Evolutionary conservation across 2,113 vertebrate species (phyloP).

Genomic region (Ceyx margarethae): DNA sequence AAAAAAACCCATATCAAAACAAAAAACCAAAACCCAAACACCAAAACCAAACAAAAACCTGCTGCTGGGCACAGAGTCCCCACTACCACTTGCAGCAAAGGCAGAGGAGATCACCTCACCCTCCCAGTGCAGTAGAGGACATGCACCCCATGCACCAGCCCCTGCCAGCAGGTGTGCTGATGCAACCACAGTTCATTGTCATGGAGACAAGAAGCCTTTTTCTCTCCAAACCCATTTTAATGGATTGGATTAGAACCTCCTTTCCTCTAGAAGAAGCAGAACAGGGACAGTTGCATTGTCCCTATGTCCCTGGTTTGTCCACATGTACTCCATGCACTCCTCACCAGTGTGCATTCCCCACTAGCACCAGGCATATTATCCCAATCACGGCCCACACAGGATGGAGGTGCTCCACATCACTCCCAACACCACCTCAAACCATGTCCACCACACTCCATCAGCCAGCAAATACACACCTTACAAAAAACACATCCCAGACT

Average conservation of each 20-base stretch:
- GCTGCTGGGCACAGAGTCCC: background rate
- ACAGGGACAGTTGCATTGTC: background rate
- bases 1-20: too few relatives aligned
- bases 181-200: conserved; percentile 56
- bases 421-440: background rate
- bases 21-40: too few relatives aligned
- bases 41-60: too few relatives aligned
- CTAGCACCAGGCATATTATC: accelerated
- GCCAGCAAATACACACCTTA: accelerated
- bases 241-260: conserved; percentile 57
- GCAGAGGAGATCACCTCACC: background rate
- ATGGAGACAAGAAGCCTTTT: conserved; percentile 70
- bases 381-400: accelerated
- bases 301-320: background rate
- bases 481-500: background rate
- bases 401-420: accelerated
- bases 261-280: conserved; percentile 40
- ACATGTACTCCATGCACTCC: accelerated
- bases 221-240: conserved; percentile 60
- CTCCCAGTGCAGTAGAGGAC: background rate
- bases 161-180: conserved; percentile 14
- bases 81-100: background rate
- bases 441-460: background rate
- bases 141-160: background rate
- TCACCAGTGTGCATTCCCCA: background rate